Evolutionary conservation across 2,888 invertebrate genomes (phyloP).

Genomic region (Auanema freiburgensis): DNA sequence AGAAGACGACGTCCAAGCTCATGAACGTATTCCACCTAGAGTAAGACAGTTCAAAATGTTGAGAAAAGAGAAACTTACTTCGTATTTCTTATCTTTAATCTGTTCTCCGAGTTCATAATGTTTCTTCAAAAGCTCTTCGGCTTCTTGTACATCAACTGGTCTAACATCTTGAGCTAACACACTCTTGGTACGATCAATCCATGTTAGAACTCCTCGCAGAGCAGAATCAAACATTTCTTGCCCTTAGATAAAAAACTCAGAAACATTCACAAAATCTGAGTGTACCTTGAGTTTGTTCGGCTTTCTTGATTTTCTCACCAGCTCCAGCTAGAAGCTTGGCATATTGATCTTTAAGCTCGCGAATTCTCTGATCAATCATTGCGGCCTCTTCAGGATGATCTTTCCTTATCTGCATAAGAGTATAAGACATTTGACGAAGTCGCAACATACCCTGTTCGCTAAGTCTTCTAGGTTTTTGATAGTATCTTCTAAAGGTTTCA

Average conservation of each 20-base stretch:
- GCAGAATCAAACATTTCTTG: conserved; percentile 81
- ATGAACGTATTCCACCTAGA: conserved; percentile 77
- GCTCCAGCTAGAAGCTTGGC: conserved; percentile 80
- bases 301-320: conserved; percentile 77
- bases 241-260: conserved; percentile 5
- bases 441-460: conserved; percentile 81
- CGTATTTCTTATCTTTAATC: conserved; percentile 57
- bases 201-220: conserved; percentile 37
- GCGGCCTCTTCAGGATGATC: conserved; percentile 87
- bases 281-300: conserved; percentile 90
- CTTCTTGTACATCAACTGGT: conserved; percentile 77
- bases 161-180: conserved; percentile 37
- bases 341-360: conserved; percentile 85
- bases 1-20: conserved; percentile 73
- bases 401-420: conserved; percentile 32
- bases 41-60: not conserved
- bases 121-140: conserved; percentile 83
- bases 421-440: no score
- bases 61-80: conserved; percentile 14
- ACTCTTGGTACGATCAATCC: conserved; percentile 50
- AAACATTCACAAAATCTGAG: no score
- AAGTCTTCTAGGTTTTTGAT: conserved; percentile 79
- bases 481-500: conserved; percentile 91
- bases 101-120: conserved; percentile 86
- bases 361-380: conserved; percentile 82